phyloP scores from a whole-genome alignment of 2,797 vertebrate species.

The Crypturellus tataupa region DNA sequence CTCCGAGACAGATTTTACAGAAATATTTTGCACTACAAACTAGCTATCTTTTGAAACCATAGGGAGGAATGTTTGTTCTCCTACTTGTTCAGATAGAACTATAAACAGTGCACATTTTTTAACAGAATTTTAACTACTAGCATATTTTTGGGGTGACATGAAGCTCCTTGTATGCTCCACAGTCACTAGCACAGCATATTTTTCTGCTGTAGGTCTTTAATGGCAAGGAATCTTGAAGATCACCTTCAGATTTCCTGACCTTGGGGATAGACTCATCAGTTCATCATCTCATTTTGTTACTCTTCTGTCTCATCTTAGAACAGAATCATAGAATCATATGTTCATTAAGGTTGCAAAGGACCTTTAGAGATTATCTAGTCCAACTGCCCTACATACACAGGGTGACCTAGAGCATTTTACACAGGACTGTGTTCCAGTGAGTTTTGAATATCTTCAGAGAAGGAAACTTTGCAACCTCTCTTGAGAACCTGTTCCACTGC shows the following conservation, averaged over 20 bases:
- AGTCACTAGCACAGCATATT: accelerated
- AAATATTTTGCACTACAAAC: not conserved
- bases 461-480: too few relatives aligned
- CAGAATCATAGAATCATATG: too few relatives aligned
- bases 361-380: too few relatives aligned
- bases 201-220: not conserved
- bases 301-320: not conserved
- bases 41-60: not conserved
- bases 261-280: not conserved
- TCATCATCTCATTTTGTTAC: not conserved
- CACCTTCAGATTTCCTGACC: slow-evolving; percentile 1
- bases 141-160: not conserved
- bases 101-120: not conserved
- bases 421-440: too few relatives aligned
- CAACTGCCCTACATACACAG: too few relatives aligned
- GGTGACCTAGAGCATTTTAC: too few relatives aligned
- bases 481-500: too few relatives aligned
- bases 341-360: too few relatives aligned
- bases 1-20: not conserved
- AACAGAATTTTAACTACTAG: not conserved
- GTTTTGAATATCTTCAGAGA: too few relatives aligned
- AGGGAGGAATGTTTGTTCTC: not conserved
- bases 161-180: not conserved
- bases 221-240: not conserved
- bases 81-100: not conserved